Evolutionary conservation across 2,888 invertebrate genomes (phyloP), one percentile per base, ranked within the genome.

Genomic region (Drosophila seclusa): DNA sequence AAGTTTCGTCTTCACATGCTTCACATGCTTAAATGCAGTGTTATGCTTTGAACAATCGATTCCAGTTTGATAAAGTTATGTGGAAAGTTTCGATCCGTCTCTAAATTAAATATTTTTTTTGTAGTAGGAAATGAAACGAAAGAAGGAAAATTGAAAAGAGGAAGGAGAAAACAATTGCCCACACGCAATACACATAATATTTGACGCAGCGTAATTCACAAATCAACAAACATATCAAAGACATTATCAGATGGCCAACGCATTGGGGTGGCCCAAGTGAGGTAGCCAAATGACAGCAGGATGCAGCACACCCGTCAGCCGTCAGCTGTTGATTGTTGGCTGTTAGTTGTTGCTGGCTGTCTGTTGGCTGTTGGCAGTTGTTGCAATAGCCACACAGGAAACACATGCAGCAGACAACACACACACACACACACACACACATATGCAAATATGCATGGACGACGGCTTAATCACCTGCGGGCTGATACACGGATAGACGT

Each of bases 381-480:
- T 18, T 18, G 61, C 48, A 34, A 34, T 53, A 54, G 64, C 52
- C 68, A 69, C 68, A 77, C 68, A 63, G 65, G 62, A 71, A 76
- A 42, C 63, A 60, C 48, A 62, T 40, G 58, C 61, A 49, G 57
- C 62, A 58, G 59, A 62, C 64, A 65, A 29, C 54, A 62, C 31
- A 45, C 55, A 77, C 40, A 48, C 11, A 42, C 21, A 38, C 49
- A 54, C n/a, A n/a, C 49, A 59, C 27, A 59, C 27, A 48, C 49
- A 63, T 50, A 70, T 61, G 68, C 69, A 73, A 73, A 73, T 57
- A 53, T 38, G 61, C 64, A 59, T 54, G 65, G 52, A 74, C 83
- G 72, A 89, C 73, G 89, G 91, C 87, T 87, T 90, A 89, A 90
- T 87, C 88, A 89, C 87, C 90, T 90, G 90, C 90, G 90, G 87